A percentile compares a stretch with the other conserved stretches of the same genome.
Conservation (phyloP, 2,113 vertebrate genomes). For the Bagarius yarrelli region DNA sequence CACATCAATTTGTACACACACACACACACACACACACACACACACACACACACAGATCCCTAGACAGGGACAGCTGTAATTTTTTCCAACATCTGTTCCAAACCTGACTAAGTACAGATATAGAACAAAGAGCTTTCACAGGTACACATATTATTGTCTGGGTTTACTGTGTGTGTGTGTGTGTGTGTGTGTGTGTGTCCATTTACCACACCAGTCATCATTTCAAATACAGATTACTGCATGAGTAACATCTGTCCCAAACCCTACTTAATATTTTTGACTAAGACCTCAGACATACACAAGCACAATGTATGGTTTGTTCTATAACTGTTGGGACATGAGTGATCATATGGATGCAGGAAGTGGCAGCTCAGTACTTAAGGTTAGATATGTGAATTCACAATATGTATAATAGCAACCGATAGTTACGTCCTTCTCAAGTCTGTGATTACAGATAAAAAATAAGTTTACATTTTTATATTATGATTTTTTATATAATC, state of each 20-base stretch:
- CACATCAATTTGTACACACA: conserved; percentile 7
- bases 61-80: conserved; percentile 3
- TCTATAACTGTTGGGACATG: background rate
- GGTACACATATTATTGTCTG: background rate
- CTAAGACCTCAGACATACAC: background rate
- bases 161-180: background rate
- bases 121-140: conserved; percentile 24
- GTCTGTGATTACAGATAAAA: too few relatives aligned
- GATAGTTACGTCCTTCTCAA: too few relatives aligned
- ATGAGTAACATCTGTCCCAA: background rate
- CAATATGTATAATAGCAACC: too few relatives aligned
- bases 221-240: background rate
- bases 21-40: conserved; percentile 6
- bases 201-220: background rate
- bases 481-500: too few relatives aligned
- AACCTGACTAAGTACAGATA: conserved; percentile 9
- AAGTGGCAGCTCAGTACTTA: background rate
- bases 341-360: background rate
- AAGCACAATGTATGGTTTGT: background rate
- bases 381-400: too few relatives aligned
- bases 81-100: conserved; percentile 26
- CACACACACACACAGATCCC: background rate
- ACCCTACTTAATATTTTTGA: background rate
- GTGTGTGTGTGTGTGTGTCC: background rate
- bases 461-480: too few relatives aligned